These are phyloP conservation scores for Calidris pugnax DNA, from an alignment of 2,113 vertebrate genomes.

Conservation along the genomic window DNA sequence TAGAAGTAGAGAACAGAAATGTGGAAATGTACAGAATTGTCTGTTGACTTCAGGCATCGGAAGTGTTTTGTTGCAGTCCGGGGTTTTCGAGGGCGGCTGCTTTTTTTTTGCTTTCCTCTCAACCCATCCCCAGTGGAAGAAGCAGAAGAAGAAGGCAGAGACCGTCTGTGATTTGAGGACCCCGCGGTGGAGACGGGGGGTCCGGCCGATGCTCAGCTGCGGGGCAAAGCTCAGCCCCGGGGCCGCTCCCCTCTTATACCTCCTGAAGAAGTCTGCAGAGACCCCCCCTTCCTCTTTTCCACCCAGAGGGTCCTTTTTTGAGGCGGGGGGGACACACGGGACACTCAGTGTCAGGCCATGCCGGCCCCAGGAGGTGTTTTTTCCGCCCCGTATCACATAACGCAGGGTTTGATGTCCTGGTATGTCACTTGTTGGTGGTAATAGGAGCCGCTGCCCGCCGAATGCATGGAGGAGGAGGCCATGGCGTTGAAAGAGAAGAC, in stretches of 20 bases:
- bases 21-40: not conserved
- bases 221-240: not conserved
- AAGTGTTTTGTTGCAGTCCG: conserved; percentile 13
- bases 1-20: not conserved
- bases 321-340: not conserved
- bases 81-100: not conserved
- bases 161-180: not conserved
- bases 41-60: conserved; percentile 39
- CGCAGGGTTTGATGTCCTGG: conserved; percentile 99
- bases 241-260: not conserved
- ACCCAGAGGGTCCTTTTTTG: not conserved
- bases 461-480: conserved; percentile 96
- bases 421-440: conserved; percentile 98
- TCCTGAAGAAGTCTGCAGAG: not conserved
- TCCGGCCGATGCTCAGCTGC: conserved; percentile 22
- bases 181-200: not conserved
- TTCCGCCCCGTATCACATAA: conserved; percentile 85
- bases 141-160: conserved; percentile 32
- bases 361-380: not conserved
- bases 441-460: conserved; percentile 88
- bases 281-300: not conserved
- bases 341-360: not conserved
- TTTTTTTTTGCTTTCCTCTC: not conserved
- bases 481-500: conserved; percentile 99
- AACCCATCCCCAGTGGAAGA: not conserved